Evolutionary conservation across 2,888 invertebrate genomes (phyloP).

Genomic region (Caprella mutica): DNA sequence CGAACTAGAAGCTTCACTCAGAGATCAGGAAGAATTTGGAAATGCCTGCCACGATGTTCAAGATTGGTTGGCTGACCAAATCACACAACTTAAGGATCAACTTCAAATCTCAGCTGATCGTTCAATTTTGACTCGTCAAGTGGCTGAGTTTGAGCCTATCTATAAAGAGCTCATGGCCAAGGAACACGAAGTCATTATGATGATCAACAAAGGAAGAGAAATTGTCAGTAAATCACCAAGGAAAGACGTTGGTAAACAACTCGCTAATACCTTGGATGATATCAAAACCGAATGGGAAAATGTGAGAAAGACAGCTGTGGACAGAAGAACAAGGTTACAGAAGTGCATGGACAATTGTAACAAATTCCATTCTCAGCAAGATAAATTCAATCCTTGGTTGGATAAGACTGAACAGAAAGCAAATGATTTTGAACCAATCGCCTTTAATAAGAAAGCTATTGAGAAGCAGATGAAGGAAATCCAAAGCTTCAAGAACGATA

Average conservation of each 20-base stretch:
- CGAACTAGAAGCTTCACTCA: slow-evolving; percentile 70
- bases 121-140: slow-evolving; percentile 69
- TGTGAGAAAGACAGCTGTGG: slow-evolving; percentile 72
- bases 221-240: slow-evolving; percentile 46
- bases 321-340: slow-evolving; percentile 72
- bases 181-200: slow-evolving; percentile 87
- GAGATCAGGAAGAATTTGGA: slow-evolving; percentile 79
- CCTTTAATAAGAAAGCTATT: slow-evolving; percentile 69
- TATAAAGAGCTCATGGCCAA: slow-evolving; percentile 76
- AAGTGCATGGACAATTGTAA: slow-evolving; percentile 85
- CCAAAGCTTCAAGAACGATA: slow-evolving; percentile 78
- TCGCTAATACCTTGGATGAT: slow-evolving; percentile 70
- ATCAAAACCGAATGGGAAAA: slow-evolving; percentile 87
- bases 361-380: slow-evolving; percentile 74
- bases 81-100: slow-evolving; percentile 61
- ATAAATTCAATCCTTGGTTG: slow-evolving; percentile 78
- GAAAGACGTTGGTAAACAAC: slow-evolving; percentile 49
- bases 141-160: slow-evolving; percentile 68
- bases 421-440: slow-evolving; percentile 59
- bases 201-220: slow-evolving; percentile 78
- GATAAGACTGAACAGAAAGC: slow-evolving; percentile 73
- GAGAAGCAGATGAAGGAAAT: slow-evolving; percentile 78
- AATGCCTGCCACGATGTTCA: slow-evolving; percentile 76
- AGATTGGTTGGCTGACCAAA: slow-evolving; percentile 75
- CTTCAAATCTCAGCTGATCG: slow-evolving; percentile 76